These are phyloP conservation scores for Troglohyphantes excavatus DNA, from an alignment of 2,888 invertebrate species.

Conservation along the genomic window DNA sequence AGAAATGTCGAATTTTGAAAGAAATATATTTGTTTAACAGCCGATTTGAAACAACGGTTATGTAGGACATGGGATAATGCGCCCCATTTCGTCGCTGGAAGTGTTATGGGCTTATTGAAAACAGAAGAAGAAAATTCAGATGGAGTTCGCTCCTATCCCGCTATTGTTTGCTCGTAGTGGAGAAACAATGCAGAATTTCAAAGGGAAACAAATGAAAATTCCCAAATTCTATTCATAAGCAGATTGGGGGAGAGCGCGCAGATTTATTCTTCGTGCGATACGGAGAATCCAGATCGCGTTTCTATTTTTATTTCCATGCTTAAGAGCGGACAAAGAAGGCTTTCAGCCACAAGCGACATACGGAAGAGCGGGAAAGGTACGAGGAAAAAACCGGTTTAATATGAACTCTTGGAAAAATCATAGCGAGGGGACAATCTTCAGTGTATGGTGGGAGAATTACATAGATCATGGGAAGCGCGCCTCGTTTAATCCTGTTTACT, in stretches of 20 bases:
- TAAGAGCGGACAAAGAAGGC: slow-evolving; percentile 30
- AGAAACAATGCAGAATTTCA: slow-evolving; percentile 45
- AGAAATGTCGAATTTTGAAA: slow-evolving; percentile 29
- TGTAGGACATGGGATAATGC: slow-evolving; percentile 2
- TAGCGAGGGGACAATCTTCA: slow-evolving; percentile 29
- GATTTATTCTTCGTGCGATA: slow-evolving; percentile 25
- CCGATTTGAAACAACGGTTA: slow-evolving; percentile 18
- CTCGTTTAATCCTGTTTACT: slow-evolving; percentile 73
- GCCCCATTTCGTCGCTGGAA: background rate
- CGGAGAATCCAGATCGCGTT: background rate
- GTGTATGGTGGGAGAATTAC: slow-evolving; percentile 45
- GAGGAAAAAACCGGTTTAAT: slow-evolving; percentile 33
- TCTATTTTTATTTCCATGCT: slow-evolving; percentile 34
- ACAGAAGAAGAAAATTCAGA: slow-evolving; percentile 15
- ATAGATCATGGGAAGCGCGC: slow-evolving; percentile 6
- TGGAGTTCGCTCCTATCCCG: background rate
- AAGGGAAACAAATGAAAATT: slow-evolving; percentile 51
- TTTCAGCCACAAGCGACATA: slow-evolving; percentile 26
- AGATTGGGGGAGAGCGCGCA: slow-evolving; percentile 37
- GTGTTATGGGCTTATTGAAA: slow-evolving; percentile 54
- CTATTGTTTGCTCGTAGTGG: slow-evolving; percentile 51
- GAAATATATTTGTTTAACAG: slow-evolving; percentile 33
- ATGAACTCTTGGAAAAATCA: slow-evolving; percentile 64
- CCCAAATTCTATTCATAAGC: slow-evolving; percentile 43
- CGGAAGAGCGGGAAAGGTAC: background rate